Conservation (phyloP, 2,888 invertebrate genomes). For the Pollenia griseotomentosa region DNA sequence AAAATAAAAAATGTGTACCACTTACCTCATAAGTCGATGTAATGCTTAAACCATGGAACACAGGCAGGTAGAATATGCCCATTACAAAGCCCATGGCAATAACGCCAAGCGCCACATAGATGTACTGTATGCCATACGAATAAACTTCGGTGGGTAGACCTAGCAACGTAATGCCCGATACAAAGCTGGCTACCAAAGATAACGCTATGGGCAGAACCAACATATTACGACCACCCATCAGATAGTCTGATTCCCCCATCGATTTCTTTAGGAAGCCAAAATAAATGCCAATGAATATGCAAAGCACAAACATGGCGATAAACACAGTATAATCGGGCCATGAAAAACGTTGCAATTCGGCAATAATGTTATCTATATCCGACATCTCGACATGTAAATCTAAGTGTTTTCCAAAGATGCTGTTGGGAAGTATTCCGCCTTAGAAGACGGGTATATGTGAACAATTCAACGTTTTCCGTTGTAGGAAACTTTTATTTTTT, state of each 20-base stretch:
- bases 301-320: conserved; percentile 88
- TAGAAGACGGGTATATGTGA: conserved; percentile 5
- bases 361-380: conserved; percentile 82
- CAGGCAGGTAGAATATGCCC: conserved; percentile 89
- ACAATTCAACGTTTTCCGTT: conserved; percentile 38
- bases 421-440: conserved; percentile 15
- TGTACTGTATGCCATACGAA: conserved; percentile 91
- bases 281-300: conserved; percentile 90
- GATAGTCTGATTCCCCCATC: conserved; percentile 88
- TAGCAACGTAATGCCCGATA: conserved; percentile 91
- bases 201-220: conserved; percentile 90
- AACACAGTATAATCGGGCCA: conserved; percentile 84
- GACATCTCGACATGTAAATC: conserved; percentile 78
- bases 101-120: conserved; percentile 87
- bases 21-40: conserved; percentile 92
- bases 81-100: conserved; percentile 88
- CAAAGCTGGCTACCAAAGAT: conserved; percentile 92
- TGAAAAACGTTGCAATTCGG: conserved; percentile 82
- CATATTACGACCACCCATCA: conserved; percentile 93
- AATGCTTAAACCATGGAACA: conserved; percentile 89
- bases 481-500: conserved; percentile 8
- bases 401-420: neutral
- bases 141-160: conserved; percentile 93
- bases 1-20: conserved; percentile 6
- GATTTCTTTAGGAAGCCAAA: conserved; percentile 90